phyloP scores from a whole-genome alignment of 2,113 vertebrate genomes.

The Mixornis gularis region DNA sequence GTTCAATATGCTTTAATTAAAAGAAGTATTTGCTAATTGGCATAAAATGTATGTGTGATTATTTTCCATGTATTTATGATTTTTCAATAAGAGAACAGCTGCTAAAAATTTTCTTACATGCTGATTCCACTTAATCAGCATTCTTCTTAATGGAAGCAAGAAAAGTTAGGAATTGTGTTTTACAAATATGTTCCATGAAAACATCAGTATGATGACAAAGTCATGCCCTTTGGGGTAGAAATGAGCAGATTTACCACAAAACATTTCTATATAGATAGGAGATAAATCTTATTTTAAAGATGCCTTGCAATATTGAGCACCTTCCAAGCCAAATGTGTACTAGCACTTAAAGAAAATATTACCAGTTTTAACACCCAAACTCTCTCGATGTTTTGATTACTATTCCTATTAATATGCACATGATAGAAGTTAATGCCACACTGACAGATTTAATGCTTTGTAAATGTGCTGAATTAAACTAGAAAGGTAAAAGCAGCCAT shows the following conservation, averaged over 20 bases:
- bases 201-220: conserved; percentile 21
- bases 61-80: conserved; percentile 30
- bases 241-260: conserved; percentile 17
- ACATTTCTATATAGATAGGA: neutral
- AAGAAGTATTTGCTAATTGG: conserved; percentile 60
- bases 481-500: conserved; percentile 64
- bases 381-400: conserved; percentile 54
- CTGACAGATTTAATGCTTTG: conserved; percentile 65
- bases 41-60: conserved; percentile 58
- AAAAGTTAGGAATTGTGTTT: conserved; percentile 15
- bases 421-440: conserved; percentile 59
- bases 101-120: conserved; percentile 58
- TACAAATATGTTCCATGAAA: conserved; percentile 12
- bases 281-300: conserved; percentile 24
- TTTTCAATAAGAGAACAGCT: conserved; percentile 38
- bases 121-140: conserved; percentile 29
- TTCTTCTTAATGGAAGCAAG: conserved; percentile 19
- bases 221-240: conserved; percentile 26
- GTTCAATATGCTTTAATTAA: conserved; percentile 36
- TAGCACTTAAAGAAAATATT: conserved; percentile 64
- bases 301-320: neutral
- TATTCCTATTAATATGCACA: conserved; percentile 64
- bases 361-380: conserved; percentile 53
- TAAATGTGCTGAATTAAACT: conserved; percentile 65
- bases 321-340: conserved; percentile 41